Evolutionary conservation across 1,140 invertebrate genomes (phyloP).

Genomic region (Chrysoperla carnea): DNA sequence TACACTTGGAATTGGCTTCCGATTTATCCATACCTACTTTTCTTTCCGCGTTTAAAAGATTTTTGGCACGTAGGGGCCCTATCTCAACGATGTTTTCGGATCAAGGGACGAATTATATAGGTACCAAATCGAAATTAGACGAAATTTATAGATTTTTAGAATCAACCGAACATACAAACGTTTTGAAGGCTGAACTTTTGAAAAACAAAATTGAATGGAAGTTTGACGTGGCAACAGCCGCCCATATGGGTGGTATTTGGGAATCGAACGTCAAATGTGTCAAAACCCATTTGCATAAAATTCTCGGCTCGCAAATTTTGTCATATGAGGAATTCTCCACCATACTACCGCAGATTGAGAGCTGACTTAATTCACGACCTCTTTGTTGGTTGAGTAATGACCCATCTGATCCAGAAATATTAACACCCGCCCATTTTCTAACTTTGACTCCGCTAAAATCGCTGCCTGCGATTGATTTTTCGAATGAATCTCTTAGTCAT

Average conservation of each 20-base stretch:
- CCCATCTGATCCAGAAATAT: constrained; percentile 8
- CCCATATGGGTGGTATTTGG: constrained; percentile 24
- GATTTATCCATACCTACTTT: constrained; percentile 13
- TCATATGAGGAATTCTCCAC: constrained; percentile 11
- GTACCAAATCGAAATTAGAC: constrained; percentile 4
- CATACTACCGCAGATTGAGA: constrained; percentile 11
- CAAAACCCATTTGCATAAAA: constrained; percentile 18
- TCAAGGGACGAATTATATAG: constrained; percentile 15
- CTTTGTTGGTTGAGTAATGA: constrained; percentile 7
- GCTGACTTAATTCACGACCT: constrained; percentile 12
- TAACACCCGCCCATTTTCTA: constrained; percentile 21
- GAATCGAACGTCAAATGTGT: constrained; percentile 21
- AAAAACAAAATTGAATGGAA: constrained; percentile 9
- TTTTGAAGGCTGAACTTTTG: too few species aligned
- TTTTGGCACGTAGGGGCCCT: constrained; percentile 11
- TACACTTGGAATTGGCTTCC: constrained; percentile 16
- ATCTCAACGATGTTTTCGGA: constrained; percentile 11
- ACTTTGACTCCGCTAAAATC: constrained; percentile 13
- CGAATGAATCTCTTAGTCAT: background rate
- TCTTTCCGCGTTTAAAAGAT: constrained; percentile 11
- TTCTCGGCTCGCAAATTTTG: constrained; percentile 8
- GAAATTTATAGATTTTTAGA: too few species aligned
- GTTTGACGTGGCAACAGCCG: constrained; percentile 20
- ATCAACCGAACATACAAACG: too few species aligned
- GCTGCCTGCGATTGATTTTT: constrained; percentile 6